Base-by-base conservation (phyloP, 2,888 invertebrate species). In the Phytoseiulus persimilis region DNA sequence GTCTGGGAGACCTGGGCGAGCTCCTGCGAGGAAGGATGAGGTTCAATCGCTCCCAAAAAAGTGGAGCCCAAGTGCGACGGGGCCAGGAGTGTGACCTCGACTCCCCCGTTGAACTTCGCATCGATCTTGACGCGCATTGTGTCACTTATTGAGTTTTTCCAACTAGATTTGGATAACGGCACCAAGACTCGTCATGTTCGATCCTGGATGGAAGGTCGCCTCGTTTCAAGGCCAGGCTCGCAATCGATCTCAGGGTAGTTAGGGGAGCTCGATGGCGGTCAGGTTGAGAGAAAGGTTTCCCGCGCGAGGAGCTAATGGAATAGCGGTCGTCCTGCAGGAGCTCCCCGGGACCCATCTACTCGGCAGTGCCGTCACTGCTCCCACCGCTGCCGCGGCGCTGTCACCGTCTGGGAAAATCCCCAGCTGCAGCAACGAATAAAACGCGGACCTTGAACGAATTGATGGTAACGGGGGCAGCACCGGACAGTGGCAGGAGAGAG, bases 391-490 rank as follows among this genome's bases (percentile, higher is more conserved):
- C 65, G 18, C 65, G 18, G 5, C 65, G 65, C 65, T 28, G 18
- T 28, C 65, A 28, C 5, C 28, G 65, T 28, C 28, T 65, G 65
- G 65, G 65, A 65, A 65, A 2, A 18, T 65, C 18, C 65, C 65
- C 65, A 65, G 65, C 65, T 65, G 65, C 28, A 23, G 65, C 28
- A 23, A 28, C 65, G 65, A 28, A 65, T 14, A 65, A 65, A 23
- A 23, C 5, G 65, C 65, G 28, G 14, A 23, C 65, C 23, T 11
- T 90, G n/a, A 91, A 91, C 32, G 89, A 31, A 83, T 90, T 89
- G 65, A 65, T 18, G 65, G 18, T 1, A 18, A 65, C 65, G 28
- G 18, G 1, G 65, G 28, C 65, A 65, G 28, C 14, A 18, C 9
- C 9, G 9, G 65, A 65, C 65, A 18, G 65, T 3, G 1, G 9